phyloP scores from a whole-genome alignment of 2,113 vertebrate species.

The Hydropotes inermis region DNA sequence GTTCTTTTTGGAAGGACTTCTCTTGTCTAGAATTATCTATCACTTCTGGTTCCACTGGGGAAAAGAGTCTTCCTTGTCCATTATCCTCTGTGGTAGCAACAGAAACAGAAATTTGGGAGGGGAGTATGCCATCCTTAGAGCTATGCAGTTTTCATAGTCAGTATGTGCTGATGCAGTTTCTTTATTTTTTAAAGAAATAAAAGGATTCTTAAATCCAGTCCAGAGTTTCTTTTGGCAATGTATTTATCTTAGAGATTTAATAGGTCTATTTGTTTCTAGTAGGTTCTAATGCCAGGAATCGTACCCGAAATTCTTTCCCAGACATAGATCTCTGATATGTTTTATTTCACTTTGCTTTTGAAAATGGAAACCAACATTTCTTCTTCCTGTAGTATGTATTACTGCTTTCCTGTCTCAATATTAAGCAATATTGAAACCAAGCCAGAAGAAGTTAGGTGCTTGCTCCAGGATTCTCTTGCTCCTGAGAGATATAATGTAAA shows the following conservation, averaged over 20 bases:
- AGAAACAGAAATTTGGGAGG: not conserved
- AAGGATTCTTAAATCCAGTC: not conserved
- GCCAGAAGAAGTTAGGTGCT: not conserved
- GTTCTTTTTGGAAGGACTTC: not conserved
- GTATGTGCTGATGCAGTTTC: not conserved
- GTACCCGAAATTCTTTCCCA: not conserved
- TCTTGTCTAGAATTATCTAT: not conserved
- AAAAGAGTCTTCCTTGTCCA: not conserved
- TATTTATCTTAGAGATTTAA: not conserved
- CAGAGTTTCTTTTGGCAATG: not conserved
- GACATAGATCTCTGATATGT: not conserved
- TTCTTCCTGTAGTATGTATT: not conserved
- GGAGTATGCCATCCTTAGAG: not conserved
- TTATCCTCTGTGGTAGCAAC: not conserved
- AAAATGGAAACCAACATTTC: not conserved
- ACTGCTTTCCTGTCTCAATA: not conserved
- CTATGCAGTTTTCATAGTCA: not conserved
- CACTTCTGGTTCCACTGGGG: not conserved
- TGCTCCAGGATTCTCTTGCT: not conserved
- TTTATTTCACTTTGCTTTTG: not conserved
- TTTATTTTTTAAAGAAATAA: not conserved
- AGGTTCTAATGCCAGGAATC: not conserved
- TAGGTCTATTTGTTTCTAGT: not conserved
- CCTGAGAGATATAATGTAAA: not conserved
- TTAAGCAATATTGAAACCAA: slow-evolving; percentile 12